These are phyloP conservation scores for Margaritifera margaritifera DNA, from an alignment of 2,888 invertebrate species.

Conservation along the genomic window DNA sequence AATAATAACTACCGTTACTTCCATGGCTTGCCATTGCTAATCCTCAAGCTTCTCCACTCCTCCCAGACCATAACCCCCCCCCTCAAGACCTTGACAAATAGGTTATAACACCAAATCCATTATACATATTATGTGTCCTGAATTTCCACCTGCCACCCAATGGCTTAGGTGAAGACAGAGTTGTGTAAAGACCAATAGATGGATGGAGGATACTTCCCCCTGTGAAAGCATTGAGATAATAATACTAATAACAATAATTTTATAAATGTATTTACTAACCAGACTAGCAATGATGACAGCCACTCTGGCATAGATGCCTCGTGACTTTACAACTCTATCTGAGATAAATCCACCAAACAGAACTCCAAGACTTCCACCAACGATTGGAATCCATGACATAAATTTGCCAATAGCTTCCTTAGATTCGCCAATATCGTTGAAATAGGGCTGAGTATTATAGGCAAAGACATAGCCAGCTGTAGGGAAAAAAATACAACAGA, in stretches of 20 bases:
- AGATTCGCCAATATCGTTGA: conserved; percentile 65
- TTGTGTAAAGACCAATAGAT: too few species aligned
- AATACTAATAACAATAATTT: neutral
- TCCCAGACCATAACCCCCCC: too few species aligned
- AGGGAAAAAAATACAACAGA: neutral
- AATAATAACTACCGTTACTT: too few species aligned
- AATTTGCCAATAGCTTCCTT: conserved; percentile 67
- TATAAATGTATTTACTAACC: too few species aligned
- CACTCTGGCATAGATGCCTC: conserved; percentile 70
- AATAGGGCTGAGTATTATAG: conserved; percentile 73
- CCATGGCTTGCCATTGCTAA: too few species aligned
- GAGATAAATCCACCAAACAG: conserved; percentile 69
- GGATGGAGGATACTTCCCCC: too few species aligned
- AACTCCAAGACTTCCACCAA: conserved; percentile 71
- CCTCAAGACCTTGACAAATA: too few species aligned
- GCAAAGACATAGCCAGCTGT: conserved; percentile 73
- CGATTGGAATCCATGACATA: conserved; percentile 73
- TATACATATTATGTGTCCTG: too few species aligned
- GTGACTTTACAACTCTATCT: conserved; percentile 64
- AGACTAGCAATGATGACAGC: conserved; percentile 68
- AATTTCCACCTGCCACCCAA: too few species aligned
- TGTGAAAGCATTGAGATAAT: neutral
- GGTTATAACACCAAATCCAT: too few species aligned
- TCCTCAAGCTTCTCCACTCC: too few species aligned
- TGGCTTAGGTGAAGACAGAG: too few species aligned